Conservation (phyloP, 1,140 invertebrate genomes). For the Oreohelix idahoensis region DNA sequence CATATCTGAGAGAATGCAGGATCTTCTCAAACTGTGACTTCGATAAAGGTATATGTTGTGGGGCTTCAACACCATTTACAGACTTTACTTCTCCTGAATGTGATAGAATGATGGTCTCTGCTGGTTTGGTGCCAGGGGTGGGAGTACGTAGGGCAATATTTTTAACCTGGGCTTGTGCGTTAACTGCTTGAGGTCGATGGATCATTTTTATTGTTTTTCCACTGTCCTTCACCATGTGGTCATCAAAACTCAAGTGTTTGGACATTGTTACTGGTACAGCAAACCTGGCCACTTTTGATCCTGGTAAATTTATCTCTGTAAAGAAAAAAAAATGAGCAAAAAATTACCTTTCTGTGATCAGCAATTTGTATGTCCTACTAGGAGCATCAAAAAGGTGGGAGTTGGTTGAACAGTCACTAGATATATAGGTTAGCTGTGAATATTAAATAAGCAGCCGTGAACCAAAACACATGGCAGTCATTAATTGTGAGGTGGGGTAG, state of each 20-base stretch:
- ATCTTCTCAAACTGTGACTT: constrained; percentile 26
- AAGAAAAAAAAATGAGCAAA: background rate
- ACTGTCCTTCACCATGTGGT: background rate
- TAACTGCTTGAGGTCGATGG: constrained; percentile 9
- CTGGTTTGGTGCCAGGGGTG: constrained; percentile 17
- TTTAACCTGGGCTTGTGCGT: constrained; percentile 6
- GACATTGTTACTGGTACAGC: constrained; percentile 16
- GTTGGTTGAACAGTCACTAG: too few relatives aligned
- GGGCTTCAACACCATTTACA: background rate
- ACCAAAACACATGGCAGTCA: too few relatives aligned
- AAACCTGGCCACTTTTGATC: constrained; percentile 15
- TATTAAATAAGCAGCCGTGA: too few relatives aligned
- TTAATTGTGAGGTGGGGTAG: too few relatives aligned
- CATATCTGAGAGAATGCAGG: background rate
- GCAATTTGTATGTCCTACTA: too few relatives aligned
- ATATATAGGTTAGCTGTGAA: too few relatives aligned
- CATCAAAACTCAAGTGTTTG: constrained; percentile 41
- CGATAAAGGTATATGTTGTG: constrained; percentile 21
- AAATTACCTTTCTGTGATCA: too few relatives aligned
- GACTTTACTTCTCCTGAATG: constrained; percentile 22
- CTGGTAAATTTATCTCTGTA: background rate
- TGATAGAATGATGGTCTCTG: constrained; percentile 36
- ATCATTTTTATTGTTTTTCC: constrained; percentile 1
- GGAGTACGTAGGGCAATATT: constrained; percentile 13
- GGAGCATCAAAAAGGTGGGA: too few relatives aligned